Conservation (phyloP, 2,888 invertebrate species). For the Standfussiana lucernea region DNA sequence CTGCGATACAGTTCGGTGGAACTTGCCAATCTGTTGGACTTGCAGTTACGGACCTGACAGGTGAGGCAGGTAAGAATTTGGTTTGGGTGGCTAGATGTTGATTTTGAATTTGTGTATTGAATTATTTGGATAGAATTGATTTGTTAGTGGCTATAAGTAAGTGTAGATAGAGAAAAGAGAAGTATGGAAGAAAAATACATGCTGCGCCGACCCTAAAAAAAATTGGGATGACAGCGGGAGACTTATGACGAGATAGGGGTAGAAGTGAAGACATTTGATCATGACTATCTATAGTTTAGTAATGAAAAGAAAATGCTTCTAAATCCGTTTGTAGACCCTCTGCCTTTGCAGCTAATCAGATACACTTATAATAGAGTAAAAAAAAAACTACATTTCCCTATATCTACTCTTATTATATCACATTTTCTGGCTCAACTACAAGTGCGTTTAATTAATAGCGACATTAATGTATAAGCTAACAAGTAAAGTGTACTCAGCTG, state of each 20-base stretch:
- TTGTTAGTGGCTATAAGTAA: neutral
- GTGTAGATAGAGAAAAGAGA: neutral
- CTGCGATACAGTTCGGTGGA: conserved; percentile 72
- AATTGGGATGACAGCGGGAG: neutral
- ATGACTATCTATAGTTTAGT: too few relatives aligned
- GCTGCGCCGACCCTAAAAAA: neutral
- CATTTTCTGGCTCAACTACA: neutral
- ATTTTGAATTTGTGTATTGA: conserved; percentile 27
- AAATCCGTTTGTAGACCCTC: neutral
- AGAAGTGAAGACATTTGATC: neutral
- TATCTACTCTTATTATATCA: neutral
- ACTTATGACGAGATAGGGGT: neutral
- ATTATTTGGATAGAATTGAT: conserved; percentile 15
- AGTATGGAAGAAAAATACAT: neutral
- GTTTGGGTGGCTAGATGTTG: conserved; percentile 21
- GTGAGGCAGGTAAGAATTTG: conserved; percentile 74
- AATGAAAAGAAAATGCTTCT: neutral
- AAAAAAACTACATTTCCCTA: neutral
- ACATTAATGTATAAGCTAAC: conserved; percentile 70
- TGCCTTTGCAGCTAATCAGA: neutral
- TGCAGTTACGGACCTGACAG: conserved; percentile 76
- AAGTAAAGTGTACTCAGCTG: conserved; percentile 73
- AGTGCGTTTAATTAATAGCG: conserved; percentile 42
- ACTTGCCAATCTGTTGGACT: conserved; percentile 78
- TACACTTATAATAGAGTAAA: neutral